Conservation (phyloP, 2,797 vertebrate species). For the Labeo calbasu region DNA sequence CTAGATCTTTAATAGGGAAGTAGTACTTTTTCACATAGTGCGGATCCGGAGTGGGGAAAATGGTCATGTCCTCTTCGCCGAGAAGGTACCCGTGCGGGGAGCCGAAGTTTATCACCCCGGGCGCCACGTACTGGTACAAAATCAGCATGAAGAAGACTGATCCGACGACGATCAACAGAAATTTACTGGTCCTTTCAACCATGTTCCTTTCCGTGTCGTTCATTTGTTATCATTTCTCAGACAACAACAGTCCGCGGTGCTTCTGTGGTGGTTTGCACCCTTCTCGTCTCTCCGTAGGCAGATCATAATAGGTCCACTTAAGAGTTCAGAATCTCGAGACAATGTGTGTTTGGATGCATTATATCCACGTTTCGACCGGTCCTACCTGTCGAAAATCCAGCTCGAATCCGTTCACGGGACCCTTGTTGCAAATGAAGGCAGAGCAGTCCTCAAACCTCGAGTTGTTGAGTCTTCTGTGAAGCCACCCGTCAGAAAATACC, state of each 20-base stretch:
- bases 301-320: constrained; percentile 17
- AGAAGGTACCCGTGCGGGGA: constrained; percentile 77
- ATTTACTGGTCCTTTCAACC: constrained; percentile 90
- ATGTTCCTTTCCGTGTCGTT: constrained; percentile 86
- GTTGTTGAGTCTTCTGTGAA: constrained; percentile 20
- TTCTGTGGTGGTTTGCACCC: constrained; percentile 41
- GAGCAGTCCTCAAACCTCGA: constrained; percentile 9
- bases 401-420: constrained; percentile 34
- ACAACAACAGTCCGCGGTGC: constrained; percentile 54
- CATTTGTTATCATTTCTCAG: constrained; percentile 88
- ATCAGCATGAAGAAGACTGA: constrained; percentile 89
- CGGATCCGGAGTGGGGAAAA: constrained; percentile 88
- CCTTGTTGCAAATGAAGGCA: background rate
- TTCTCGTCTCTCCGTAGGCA: constrained; percentile 47
- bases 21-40: constrained; percentile 90
- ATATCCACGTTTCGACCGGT: constrained; percentile 34
- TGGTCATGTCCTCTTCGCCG: constrained; percentile 80
- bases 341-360: constrained; percentile 42
- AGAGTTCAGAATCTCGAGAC: constrained; percentile 12
- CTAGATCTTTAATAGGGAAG: constrained; percentile 85
- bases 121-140: constrained; percentile 89
- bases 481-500: constrained; percentile 30
- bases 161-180: constrained; percentile 85
- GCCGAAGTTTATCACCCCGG: constrained; percentile 83
- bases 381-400: constrained; percentile 33